Percentiles rank a stretch among this genome's conserved stretches.
Conservation (phyloP, 2,797 vertebrate genomes). For the Tympanoctomys barrerae region DNA sequence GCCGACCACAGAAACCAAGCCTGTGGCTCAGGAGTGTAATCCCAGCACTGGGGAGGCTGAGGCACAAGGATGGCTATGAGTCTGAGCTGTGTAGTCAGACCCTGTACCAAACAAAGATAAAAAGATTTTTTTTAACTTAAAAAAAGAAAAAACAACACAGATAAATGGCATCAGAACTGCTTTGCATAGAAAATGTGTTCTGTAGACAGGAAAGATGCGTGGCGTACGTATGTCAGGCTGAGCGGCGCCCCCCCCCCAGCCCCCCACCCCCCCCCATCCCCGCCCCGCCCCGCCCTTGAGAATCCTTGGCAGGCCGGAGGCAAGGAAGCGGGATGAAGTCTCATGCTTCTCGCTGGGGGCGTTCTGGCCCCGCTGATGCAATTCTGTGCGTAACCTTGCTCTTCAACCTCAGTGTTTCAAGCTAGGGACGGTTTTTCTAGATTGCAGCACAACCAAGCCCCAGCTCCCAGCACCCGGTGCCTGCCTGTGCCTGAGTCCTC, state of each 20-base stretch:
- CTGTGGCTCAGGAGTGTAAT: no score
- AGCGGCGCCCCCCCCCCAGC: background rate
- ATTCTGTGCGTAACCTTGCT: background rate
- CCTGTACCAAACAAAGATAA: background rate
- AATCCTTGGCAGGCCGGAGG: accelerated
- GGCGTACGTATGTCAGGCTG: no score
- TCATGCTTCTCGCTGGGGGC: background rate
- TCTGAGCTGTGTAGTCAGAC: background rate
- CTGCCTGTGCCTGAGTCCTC: background rate
- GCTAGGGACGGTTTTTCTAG: background rate
- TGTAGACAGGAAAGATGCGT: background rate
- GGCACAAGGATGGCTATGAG: no score
- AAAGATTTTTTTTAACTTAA: no score
- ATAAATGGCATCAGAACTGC: background rate
- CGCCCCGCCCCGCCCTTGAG: no score
- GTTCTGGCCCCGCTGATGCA: no score
- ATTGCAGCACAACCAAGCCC: background rate
- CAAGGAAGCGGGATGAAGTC: no score
- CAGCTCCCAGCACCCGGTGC: background rate
- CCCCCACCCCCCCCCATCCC: no score
- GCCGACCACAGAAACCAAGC: no score
- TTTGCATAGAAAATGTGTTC: background rate
- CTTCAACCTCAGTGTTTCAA: background rate
- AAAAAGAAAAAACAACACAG: background rate
- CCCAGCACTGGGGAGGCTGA: no score